Conservation (phyloP, 2,797 vertebrate genomes). For the Platalea minor region DNA sequence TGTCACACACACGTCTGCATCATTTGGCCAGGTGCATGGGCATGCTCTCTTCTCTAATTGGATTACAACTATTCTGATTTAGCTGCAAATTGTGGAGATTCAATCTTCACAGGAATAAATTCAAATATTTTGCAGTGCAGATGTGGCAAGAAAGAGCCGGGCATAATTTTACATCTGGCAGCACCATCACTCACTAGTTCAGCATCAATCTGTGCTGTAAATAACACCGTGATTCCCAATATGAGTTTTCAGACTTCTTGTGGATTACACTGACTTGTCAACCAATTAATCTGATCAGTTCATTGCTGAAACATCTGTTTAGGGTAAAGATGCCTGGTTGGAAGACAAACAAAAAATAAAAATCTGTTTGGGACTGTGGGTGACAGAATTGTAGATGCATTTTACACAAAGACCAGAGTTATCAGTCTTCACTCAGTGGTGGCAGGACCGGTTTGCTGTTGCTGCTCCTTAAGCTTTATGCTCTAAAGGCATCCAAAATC, state of each 20-base stretch:
- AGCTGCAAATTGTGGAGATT: background rate
- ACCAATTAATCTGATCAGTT: background rate
- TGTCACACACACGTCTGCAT: background rate
- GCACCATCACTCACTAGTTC: background rate
- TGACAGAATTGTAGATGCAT: background rate
- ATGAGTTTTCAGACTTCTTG: background rate
- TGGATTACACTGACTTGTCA: background rate
- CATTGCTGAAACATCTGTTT: background rate
- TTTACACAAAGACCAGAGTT: background rate
- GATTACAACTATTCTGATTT: background rate
- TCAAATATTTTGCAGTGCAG: background rate
- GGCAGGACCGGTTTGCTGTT: background rate
- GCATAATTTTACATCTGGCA: background rate
- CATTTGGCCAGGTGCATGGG: background rate
- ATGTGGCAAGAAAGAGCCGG: background rate
- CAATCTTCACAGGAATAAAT: background rate
- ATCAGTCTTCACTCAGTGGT: background rate
- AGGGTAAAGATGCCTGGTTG: background rate
- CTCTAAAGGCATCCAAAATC: background rate
- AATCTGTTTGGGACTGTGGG: background rate
- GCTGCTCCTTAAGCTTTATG: background rate
- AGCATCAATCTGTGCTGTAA: background rate
- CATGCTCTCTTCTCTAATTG: background rate
- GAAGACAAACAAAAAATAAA: background rate
- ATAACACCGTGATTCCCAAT: background rate